Conservation (phyloP, 2,797 vertebrate genomes). For the Myotis findleyi region DNA sequence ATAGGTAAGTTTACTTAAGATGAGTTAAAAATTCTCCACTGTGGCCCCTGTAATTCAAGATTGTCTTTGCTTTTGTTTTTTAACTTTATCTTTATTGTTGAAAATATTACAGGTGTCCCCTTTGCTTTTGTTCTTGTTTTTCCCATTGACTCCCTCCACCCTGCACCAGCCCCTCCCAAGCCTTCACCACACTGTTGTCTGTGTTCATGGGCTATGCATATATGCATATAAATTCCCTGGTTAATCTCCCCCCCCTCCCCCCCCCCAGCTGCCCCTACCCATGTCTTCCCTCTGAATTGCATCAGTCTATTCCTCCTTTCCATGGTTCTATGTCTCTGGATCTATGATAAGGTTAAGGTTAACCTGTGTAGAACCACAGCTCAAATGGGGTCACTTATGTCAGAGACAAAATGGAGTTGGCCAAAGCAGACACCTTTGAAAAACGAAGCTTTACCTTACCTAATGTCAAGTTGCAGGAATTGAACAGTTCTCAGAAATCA, state of each 20-base stretch:
- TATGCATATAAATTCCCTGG: no score
- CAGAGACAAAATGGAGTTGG: neutral
- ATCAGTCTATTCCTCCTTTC: no score
- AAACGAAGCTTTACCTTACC: neutral
- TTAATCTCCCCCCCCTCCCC: accelerated
- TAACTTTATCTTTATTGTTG: no score
- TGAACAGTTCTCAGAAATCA: neutral
- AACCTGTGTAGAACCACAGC: neutral
- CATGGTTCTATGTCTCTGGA: no score
- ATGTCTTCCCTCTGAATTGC: no score
- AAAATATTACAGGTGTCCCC: no score
- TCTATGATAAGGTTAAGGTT: neutral
- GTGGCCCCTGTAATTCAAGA: neutral
- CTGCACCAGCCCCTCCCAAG: no score
- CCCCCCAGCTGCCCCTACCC: no score
- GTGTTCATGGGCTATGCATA: no score
- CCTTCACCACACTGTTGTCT: no score
- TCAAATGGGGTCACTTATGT: neutral
- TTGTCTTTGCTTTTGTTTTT: neutral
- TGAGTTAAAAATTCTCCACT: neutral
- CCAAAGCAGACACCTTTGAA: neutral
- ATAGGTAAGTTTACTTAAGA: neutral
- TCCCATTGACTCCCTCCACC: no score
- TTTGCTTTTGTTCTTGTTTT: no score
- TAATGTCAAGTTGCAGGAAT: neutral